A percentile compares a stretch with the other conserved stretches of the same genome.
phyloP scores from a whole-genome alignment of 2,888 invertebrate species.

The Bimastos eiseni region DNA sequence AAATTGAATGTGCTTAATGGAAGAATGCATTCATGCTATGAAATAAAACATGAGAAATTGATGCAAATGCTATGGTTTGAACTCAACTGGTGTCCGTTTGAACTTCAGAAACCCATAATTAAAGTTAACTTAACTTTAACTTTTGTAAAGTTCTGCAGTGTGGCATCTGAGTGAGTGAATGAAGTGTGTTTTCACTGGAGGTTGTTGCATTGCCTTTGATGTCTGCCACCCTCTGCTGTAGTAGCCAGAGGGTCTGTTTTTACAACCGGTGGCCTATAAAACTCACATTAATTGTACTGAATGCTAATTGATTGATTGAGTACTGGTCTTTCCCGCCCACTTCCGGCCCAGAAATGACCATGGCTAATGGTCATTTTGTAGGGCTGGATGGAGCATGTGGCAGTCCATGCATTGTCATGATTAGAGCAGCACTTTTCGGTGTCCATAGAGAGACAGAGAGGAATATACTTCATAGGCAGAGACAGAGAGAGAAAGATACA shows the following conservation, averaged over 20 bases:
- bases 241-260: not conserved
- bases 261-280: not conserved
- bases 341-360: not conserved
- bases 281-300: not conserved
- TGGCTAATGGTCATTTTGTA: not conserved
- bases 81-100: too few relatives aligned
- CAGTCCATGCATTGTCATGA: not conserved
- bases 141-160: too few relatives aligned
- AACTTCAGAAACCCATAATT: too few relatives aligned
- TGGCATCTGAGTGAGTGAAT: not conserved
- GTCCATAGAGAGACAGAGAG: not conserved
- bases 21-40: too few relatives aligned
- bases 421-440: not conserved
- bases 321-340: not conserved
- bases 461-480: not conserved
- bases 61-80: too few relatives aligned
- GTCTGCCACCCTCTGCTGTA: too few relatives aligned
- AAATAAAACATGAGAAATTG: too few relatives aligned
- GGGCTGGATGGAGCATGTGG: not conserved
- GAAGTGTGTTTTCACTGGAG: not conserved
- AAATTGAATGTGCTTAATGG: too few relatives aligned
- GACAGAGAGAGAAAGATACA: too few relatives aligned
- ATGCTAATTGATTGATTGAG: not conserved
- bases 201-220: not conserved
- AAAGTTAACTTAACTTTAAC: too few relatives aligned